phyloP scores from a whole-genome alignment of 2,888 invertebrate species.

The Sphaerophoria rueppellii region DNA sequence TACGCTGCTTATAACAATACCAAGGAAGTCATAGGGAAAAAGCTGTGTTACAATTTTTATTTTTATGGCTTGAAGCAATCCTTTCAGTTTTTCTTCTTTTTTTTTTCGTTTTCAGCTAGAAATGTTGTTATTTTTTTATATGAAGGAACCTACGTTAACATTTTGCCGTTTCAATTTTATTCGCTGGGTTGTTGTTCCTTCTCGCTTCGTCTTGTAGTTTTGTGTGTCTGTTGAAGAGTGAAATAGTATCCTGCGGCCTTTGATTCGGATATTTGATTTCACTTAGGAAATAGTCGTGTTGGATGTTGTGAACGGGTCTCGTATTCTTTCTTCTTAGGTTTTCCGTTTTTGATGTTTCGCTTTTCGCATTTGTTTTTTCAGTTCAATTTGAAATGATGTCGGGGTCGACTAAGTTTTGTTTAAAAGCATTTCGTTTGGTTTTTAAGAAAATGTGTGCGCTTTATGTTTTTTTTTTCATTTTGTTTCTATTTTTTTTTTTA shows the following conservation, averaged over 20 bases:
- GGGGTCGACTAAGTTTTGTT: constrained; percentile 57
- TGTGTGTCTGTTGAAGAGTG: constrained; percentile 58
- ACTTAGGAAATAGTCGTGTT: constrained; percentile 58
- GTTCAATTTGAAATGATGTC: constrained; percentile 58
- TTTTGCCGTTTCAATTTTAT: neutral
- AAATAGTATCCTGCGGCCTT: constrained; percentile 71
- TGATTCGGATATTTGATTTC: constrained; percentile 73
- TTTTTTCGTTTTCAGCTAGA: no score
- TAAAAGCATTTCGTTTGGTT: constrained; percentile 51
- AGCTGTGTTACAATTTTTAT: constrained; percentile 59
- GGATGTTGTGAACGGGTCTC: constrained; percentile 10
- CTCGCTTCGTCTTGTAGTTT: constrained; percentile 9
- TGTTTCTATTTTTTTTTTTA: constrained; percentile 6
- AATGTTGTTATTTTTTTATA: constrained; percentile 33
- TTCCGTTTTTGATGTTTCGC: neutral
- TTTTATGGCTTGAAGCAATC: constrained; percentile 45
- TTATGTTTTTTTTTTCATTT: neutral
- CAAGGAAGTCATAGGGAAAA: constrained; percentile 66
- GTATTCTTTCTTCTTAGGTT: constrained; percentile 2
- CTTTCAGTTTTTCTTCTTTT: constrained; percentile 37
- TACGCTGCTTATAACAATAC: constrained; percentile 42
- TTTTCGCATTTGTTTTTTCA: constrained; percentile 11
- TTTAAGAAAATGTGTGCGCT: constrained; percentile 9
- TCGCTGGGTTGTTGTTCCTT: no score
- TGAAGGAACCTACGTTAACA: neutral